Evolutionary conservation across 2,113 vertebrate species (phyloP).

Genomic region (Salvator merianae): DNA sequence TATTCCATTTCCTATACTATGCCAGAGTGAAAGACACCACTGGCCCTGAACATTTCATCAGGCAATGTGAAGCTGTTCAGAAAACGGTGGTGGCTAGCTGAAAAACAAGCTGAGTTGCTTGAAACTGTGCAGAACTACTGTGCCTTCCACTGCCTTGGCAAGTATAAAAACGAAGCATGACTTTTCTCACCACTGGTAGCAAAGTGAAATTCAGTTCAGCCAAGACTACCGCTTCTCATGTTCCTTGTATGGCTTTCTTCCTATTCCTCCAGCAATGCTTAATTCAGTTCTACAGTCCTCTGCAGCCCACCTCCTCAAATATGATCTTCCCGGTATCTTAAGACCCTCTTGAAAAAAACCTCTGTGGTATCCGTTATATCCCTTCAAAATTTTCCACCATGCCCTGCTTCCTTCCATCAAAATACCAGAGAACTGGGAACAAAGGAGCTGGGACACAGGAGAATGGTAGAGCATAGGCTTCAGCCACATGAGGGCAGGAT

Average conservation of each 20-base stretch:
- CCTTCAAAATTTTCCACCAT: not conserved
- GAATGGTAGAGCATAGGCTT: no score
- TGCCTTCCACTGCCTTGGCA: not conserved
- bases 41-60: not conserved
- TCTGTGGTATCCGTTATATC: not conserved
- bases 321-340: not conserved
- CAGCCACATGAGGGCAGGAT: no score
- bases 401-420: not conserved
- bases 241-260: no score
- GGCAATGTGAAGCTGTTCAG: not conserved
- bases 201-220: not conserved
- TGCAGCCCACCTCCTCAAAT: not conserved
- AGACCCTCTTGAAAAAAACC: not conserved
- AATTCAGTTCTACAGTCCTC: not conserved
- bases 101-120: no score
- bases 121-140: no score
- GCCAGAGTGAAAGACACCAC: not conserved
- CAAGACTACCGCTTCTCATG: no score
- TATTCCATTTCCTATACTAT: not conserved
- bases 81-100: not conserved
- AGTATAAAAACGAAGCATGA: not conserved
- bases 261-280: not conserved
- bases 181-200: no score
- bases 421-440: not conserved
- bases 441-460: no score